A percentile compares a stretch with the other conserved stretches of the same genome.
phyloP scores from a whole-genome alignment of 2,797 vertebrate genomes.

The Falco rusticolus region DNA sequence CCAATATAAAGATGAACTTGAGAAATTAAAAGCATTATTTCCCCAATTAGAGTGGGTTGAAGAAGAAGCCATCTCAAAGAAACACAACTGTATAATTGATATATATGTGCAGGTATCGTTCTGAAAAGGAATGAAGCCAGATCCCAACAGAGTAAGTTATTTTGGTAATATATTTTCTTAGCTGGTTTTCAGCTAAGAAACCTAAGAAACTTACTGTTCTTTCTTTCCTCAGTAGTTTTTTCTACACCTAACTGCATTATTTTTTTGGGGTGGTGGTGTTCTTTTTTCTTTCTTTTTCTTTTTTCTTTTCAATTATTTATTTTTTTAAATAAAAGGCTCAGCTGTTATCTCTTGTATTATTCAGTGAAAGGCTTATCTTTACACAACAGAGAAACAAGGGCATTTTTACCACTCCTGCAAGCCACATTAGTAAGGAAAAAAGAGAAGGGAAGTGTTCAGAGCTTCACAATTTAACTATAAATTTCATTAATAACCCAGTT shows the following conservation, averaged over 20 bases:
- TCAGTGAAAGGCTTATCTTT: neutral
- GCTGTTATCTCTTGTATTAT: neutral
- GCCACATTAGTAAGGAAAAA: neutral
- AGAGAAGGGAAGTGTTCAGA: neutral
- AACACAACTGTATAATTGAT: neutral
- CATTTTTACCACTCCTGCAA: neutral
- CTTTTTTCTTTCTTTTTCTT: no score
- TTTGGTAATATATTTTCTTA: neutral
- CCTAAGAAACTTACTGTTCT: neutral
- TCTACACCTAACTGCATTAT: neutral
- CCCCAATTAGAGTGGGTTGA: rapidly evolving
- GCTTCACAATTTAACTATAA: neutral
- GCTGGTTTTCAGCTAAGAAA: neutral
- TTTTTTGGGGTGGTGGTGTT: no score
- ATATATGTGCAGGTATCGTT: neutral
- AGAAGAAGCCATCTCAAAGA: neutral
- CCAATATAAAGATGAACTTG: neutral
- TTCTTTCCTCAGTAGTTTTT: neutral
- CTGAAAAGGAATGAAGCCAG: neutral
- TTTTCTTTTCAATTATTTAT: neutral
- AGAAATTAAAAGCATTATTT: neutral
- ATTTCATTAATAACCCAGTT: neutral
- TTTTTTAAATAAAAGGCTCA: neutral
- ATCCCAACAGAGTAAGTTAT: neutral
- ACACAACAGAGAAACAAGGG: neutral